Conservation (phyloP, 2,888 invertebrate species). For the Anthophora plumipes region DNA sequence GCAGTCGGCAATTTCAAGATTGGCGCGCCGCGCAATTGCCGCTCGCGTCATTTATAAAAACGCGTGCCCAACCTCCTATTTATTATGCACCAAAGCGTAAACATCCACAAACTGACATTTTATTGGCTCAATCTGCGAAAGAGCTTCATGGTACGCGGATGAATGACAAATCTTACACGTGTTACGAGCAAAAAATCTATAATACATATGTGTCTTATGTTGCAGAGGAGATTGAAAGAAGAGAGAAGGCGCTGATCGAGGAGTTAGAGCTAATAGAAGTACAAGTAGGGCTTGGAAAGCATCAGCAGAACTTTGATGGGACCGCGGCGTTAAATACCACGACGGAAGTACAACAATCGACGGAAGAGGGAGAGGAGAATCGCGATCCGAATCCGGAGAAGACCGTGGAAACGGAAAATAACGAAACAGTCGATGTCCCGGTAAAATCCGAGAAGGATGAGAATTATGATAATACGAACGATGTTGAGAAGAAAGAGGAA, state of each 20-base stretch:
- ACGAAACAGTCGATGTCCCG: constrained; percentile 51
- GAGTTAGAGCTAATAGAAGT: constrained; percentile 81
- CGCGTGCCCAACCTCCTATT: constrained; percentile 93
- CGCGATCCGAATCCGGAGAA: constrained; percentile 76
- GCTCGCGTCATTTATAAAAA: constrained; percentile 93
- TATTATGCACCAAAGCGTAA: constrained; percentile 95
- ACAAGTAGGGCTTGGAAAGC: constrained; percentile 78
- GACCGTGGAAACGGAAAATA: constrained; percentile 48
- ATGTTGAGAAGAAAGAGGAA: constrained; percentile 67
- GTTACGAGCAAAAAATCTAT: neutral
- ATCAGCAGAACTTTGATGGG: constrained; percentile 76
- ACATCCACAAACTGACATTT: constrained; percentile 84
- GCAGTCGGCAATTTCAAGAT: constrained; percentile 94
- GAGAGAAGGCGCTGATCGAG: constrained; percentile 78
- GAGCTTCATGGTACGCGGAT: constrained; percentile 78
- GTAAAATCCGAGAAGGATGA: constrained; percentile 59
- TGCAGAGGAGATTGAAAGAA: constrained; percentile 81
- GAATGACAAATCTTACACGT: neutral
- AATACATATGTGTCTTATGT: constrained; percentile 14
- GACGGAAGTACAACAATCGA: constrained; percentile 65
- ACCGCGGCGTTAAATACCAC: constrained; percentile 58
- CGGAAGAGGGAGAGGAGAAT: constrained; percentile 80
- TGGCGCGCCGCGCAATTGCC: constrained; percentile 94
- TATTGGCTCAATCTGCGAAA: constrained; percentile 80
- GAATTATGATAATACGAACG: constrained; percentile 53